Percentiles rank a stretch among this genome's conserved stretches.
Conservation (phyloP, 1,140 invertebrate species). For the Helicoverpa zea region DNA sequence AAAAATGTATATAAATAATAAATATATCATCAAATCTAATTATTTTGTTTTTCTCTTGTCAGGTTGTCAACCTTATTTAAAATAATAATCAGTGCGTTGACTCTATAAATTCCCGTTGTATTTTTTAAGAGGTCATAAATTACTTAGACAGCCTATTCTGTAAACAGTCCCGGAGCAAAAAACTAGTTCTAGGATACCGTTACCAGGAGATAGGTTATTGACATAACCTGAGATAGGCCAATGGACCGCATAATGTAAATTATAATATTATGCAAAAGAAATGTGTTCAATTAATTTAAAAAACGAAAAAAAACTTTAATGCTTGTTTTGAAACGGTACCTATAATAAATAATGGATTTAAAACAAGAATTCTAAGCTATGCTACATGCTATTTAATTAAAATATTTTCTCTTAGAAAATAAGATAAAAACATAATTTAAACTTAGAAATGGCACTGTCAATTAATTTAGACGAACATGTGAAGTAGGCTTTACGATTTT, state of each 20-base stretch:
- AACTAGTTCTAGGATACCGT: conserved; percentile 11
- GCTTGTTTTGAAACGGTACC: too few species aligned
- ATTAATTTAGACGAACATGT: too few species aligned
- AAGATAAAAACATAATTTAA: too few species aligned
- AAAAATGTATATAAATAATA: too few species aligned
- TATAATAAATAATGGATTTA: too few species aligned
- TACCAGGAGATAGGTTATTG: not conserved
- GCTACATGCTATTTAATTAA: too few species aligned
- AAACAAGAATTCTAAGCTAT: too few species aligned
- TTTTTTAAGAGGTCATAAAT: not conserved
- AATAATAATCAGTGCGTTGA: conserved; percentile 8
- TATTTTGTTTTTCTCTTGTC: not conserved
- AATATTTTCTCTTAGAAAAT: too few species aligned
- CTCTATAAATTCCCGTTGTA: not conserved
- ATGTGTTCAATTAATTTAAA: not conserved
- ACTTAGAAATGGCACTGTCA: too few species aligned
- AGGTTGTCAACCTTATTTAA: conserved; percentile 23
- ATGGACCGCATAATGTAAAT: not conserved
- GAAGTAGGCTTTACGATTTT: too few species aligned
- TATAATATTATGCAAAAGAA: not conserved
- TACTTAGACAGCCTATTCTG: not conserved
- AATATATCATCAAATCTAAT: not conserved
- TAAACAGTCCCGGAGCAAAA: not conserved
- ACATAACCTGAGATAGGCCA: not conserved
- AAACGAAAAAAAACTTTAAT: not conserved